phyloP scores from a whole-genome alignment of 2,797 vertebrate genomes.

The Phalloptychus januarius region DNA sequence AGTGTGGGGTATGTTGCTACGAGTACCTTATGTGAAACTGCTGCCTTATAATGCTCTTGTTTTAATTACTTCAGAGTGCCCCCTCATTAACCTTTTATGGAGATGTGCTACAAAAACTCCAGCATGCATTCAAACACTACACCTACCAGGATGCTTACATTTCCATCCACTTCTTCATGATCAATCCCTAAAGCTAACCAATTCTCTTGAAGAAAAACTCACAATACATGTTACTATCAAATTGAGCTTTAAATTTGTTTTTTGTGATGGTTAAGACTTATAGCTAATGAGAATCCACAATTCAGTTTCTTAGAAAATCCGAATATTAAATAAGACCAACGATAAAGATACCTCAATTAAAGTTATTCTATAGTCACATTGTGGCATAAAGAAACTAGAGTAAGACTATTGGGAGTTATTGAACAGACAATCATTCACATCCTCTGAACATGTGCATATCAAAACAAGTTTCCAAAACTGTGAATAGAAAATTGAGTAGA shows the following conservation, averaged over 20 bases:
- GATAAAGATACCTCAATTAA: neutral
- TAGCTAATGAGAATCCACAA: neutral
- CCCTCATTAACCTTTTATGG: constrained; percentile 78
- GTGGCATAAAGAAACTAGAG: neutral
- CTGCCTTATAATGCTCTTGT: constrained; percentile 81
- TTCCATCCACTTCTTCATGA: constrained; percentile 16
- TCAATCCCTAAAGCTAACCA: neutral
- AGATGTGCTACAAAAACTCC: constrained; percentile 77
- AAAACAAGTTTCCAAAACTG: neutral
- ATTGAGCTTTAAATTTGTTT: neutral
- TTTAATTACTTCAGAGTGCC: constrained; percentile 83
- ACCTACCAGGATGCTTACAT: constrained; percentile 47
- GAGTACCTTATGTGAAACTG: constrained; percentile 79
- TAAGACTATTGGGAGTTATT: neutral
- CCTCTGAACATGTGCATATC: neutral
- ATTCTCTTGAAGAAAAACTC: neutral
- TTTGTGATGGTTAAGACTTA: neutral
- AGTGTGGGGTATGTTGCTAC: constrained; percentile 78
- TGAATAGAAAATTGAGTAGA: neutral
- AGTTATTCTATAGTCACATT: neutral
- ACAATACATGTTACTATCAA: neutral
- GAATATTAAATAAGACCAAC: neutral
- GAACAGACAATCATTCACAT: neutral
- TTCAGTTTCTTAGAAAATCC: neutral
- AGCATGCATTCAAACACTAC: constrained; percentile 69